Percentiles rank a stretch among this genome's conserved stretches.
These are phyloP conservation scores for Ranitomeya imitator DNA, from an alignment of 2,113 vertebrate species.

Conservation along the genomic window DNA sequence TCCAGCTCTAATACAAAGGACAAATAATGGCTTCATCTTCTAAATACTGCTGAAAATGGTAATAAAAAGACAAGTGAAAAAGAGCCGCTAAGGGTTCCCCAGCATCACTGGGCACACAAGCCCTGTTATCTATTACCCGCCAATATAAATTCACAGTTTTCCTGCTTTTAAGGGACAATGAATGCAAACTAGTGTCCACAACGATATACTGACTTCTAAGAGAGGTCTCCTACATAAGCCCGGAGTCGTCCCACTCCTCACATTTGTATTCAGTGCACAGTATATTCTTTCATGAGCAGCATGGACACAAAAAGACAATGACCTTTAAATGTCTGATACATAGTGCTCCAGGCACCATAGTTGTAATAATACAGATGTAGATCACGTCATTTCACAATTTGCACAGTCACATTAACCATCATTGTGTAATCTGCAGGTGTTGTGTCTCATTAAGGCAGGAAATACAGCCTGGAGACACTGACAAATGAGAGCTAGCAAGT, in stretches of 20 bases:
- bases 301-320: slow-evolving; percentile 1
- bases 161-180: not conserved
- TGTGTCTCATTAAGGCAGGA: not conserved
- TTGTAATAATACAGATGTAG: slow-evolving; percentile 1
- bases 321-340: slow-evolving; percentile 12
- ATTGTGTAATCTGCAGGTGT: not conserved
- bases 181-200: not conserved
- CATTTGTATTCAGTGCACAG: not conserved
- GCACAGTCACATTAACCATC: not conserved
- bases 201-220: not conserved
- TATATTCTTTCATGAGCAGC: slow-evolving; percentile 1
- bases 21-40: slow-evolving; percentile 10
- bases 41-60: not conserved
- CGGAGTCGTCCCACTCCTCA: not conserved
- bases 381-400: not conserved
- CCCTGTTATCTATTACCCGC: not conserved
- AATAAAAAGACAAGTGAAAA: not conserved
- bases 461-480: not conserved
- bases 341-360: not conserved
- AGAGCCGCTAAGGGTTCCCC: not conserved
- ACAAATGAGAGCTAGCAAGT: not conserved
- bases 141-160: not conserved
- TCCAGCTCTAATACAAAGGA: not conserved
- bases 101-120: too few relatives aligned
- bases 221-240: not conserved